Conservation (phyloP, 92 coral and sea anemone genomes). For the Paramuricea clavata region DNA sequence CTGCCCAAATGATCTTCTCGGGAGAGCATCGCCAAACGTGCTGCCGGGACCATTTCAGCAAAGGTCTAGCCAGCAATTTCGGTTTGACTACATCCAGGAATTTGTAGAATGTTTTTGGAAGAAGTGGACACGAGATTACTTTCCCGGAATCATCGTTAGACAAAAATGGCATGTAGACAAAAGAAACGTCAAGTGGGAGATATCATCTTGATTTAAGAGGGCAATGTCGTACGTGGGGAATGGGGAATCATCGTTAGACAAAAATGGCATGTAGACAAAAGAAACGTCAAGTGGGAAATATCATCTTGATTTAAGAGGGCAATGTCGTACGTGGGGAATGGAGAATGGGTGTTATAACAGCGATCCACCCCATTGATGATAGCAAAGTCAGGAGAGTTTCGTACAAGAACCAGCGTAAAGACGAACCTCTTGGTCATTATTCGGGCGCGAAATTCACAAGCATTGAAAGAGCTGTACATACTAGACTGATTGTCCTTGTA, state of each 20-base stretch:
- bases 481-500: background rate
- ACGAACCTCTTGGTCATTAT: background rate
- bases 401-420: constrained; percentile 39
- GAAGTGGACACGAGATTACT: constrained; percentile 63
- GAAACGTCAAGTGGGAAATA: constrained; percentile 42
- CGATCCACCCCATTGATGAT: constrained; percentile 61
- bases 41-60: constrained; percentile 67
- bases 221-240: constrained; percentile 32
- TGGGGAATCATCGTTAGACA: constrained; percentile 40
- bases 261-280: constrained; percentile 31
- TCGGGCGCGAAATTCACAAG: background rate
- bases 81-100: constrained; percentile 52
- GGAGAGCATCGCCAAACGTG: constrained; percentile 59
- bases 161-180: constrained; percentile 37
- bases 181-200: constrained; percentile 45
- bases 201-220: constrained; percentile 20
- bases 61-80: constrained; percentile 24
- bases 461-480: background rate
- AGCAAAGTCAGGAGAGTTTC: constrained; percentile 48
- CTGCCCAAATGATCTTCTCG: constrained; percentile 66
- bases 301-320: constrained; percentile 22
- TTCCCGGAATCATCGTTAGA: constrained; percentile 41
- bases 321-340: constrained; percentile 28
- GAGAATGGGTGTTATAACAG: constrained; percentile 57
- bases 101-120: constrained; percentile 52